Base-by-base conservation (phyloP, 1,140 invertebrate species). In the Homalodisca vitripennis region DNA sequence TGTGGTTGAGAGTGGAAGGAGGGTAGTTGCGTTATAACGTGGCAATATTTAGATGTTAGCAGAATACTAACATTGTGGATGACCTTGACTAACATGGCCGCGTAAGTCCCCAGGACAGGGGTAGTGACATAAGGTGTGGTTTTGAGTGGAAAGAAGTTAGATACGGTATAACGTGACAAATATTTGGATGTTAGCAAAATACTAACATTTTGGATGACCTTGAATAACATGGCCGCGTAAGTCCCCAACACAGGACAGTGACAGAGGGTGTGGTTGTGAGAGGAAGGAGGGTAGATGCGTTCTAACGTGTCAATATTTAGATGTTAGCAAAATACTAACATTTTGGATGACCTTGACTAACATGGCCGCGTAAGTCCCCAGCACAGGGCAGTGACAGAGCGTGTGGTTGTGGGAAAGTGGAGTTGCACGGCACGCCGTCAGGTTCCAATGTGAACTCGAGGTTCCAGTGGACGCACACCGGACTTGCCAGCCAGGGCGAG, bases 401-500 rank as follows among this genome's bases (percentile, higher is more conserved):
- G 68, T 68, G 1, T 51, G 26, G 47, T 72, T 72, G 3, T 14
- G 17, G 10, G 31, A 20, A 1, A 66, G 20, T 17, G 65, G 20
- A 17, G n/a, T 65, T 6, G 48, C 48, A 6, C 51, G 32, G 34
- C 71, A 72, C 1, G 68, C 47, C 6, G 68, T 66, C 17, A 73
- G 65, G 29, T 71, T 68, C 72, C 72, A 73, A 1, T 48, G 63
- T n/a, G 67, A 26, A 1, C 55, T 57, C 13, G 69, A 41, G 14
- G 65, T 27, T 17, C 63, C 30, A 17, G 69, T 48, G 3, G 57
- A 55, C 3, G 41, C 73, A 20, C 73, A 72, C 0, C 47, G 65
- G 1, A 70, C 13, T 22, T 73, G 67, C 73, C 73, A 73, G 10
- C 70, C 68, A n/a, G 24, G 46, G n/a, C 65, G 53, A 24, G 51